Conservation (phyloP, 2,888 invertebrate species). For the Xestia xanthographa region DNA sequence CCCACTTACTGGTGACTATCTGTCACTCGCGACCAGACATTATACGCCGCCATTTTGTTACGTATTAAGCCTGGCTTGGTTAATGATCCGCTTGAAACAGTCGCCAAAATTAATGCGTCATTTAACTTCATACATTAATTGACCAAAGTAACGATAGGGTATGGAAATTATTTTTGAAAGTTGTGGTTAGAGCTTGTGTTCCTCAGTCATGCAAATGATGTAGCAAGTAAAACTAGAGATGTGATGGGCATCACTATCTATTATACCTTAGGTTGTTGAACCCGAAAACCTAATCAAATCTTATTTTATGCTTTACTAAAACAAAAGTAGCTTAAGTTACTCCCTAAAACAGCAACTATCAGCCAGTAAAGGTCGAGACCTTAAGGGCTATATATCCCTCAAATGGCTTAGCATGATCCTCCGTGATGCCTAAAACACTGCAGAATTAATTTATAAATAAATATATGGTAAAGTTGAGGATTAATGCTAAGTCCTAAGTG, state of each 20-base stretch:
- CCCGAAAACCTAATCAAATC: neutral
- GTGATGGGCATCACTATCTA: neutral
- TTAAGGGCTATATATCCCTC: no score
- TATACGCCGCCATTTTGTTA: constrained; percentile 35
- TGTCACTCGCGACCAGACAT: constrained; percentile 42
- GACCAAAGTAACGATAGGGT: no score
- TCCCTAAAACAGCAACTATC: neutral
- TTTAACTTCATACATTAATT: neutral
- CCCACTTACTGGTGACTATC: constrained; percentile 33
- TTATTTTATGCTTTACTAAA: neutral
- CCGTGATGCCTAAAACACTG: no score
- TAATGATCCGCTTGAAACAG: constrained; percentile 25
- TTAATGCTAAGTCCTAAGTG: no score
- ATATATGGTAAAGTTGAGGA: no score
- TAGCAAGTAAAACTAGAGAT: neutral
- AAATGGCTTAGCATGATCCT: no score
- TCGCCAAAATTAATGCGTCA: constrained; percentile 1
- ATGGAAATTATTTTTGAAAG: no score
- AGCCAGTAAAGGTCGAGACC: no score
- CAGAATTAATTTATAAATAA: no score
- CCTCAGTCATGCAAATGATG: neutral
- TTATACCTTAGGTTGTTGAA: neutral
- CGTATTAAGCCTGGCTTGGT: constrained; percentile 23
- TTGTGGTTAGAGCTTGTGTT: neutral
- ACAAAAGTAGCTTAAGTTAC: no score